A percentile compares a stretch with the other conserved stretches of the same genome.
These are phyloP conservation scores for Notoglanidium macrostoma DNA, from an alignment of 2,797 vertebrate genomes.

Conservation along the genomic window DNA sequence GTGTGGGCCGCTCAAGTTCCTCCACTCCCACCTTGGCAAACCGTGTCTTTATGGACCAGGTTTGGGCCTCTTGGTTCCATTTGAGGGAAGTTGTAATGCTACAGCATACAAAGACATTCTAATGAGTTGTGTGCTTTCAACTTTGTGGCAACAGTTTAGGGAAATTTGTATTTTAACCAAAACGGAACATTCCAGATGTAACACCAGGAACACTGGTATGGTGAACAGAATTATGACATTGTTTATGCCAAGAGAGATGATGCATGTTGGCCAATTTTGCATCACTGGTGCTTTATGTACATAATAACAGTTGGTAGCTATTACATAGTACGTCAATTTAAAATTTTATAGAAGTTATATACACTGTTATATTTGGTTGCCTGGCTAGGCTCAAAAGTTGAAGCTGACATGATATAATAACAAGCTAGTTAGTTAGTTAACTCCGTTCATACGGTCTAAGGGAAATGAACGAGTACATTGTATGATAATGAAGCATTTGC, in stretches of 20 bases:
- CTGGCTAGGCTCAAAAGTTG: background rate
- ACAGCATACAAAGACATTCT: background rate
- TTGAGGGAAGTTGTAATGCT: background rate
- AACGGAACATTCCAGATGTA: background rate
- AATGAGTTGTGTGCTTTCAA: background rate
- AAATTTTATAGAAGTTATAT: background rate
- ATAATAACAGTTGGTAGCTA: background rate
- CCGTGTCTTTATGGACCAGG: background rate
- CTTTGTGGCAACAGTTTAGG: slow-evolving; percentile 1
- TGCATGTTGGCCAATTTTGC: background rate
- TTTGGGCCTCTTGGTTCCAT: background rate
- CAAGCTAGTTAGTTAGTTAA: background rate
- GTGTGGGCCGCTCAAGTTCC: background rate
- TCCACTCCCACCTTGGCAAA: background rate
- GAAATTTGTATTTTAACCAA: background rate
- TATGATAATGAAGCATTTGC: background rate
- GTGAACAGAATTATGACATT: no score
- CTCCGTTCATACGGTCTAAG: background rate
- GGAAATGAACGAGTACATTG: background rate
- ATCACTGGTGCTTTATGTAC: background rate
- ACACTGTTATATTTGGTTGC: background rate
- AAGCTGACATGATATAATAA: no score
- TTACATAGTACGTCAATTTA: background rate
- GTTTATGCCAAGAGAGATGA: background rate
- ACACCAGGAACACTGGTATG: background rate